Evolutionary conservation across 1,140 invertebrate genomes (phyloP).

Genomic region (Dinothrombium tinctorium): DNA sequence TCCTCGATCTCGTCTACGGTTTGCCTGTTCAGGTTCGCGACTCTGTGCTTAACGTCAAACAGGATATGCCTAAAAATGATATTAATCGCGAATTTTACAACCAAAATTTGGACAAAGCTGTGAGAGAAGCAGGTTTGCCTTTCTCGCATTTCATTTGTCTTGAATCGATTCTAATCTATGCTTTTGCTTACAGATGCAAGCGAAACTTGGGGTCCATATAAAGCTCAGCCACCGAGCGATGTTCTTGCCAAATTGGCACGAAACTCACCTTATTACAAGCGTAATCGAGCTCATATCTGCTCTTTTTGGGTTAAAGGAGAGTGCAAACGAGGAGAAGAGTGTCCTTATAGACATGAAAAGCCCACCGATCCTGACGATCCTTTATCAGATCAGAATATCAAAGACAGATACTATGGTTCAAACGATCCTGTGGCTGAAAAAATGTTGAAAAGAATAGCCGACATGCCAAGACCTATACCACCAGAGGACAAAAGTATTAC

Average conservation of each 20-base stretch:
- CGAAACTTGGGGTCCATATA: slow-evolving; percentile 25
- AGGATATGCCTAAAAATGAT: slow-evolving; percentile 84
- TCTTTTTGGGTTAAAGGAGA: slow-evolving; percentile 99
- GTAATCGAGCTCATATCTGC: slow-evolving; percentile 96
- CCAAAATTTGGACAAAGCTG: slow-evolving; percentile 34
- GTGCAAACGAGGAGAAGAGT: slow-evolving; percentile 95
- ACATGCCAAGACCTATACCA: slow-evolving; percentile 76
- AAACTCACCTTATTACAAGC: slow-evolving; percentile 93
- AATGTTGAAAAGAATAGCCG: slow-evolving; percentile 61
- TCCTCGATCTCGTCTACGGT: slow-evolving; percentile 89
- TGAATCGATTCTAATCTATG: not conserved
- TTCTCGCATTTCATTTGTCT: not conserved
- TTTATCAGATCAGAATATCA: slow-evolving; percentile 95
- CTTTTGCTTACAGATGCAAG: slow-evolving; percentile 21
- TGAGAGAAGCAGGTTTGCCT: slow-evolving; percentile 12
- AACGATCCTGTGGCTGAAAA: slow-evolving; percentile 99
- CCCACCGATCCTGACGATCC: slow-evolving; percentile 99
- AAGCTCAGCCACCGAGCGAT: slow-evolving; percentile 36
- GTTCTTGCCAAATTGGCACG: slow-evolving; percentile 78
- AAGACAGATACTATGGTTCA: slow-evolving; percentile 88
- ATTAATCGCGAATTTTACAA: slow-evolving; percentile 99
- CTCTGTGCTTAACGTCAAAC: slow-evolving; percentile 75
- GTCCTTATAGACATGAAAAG: slow-evolving; percentile 95
- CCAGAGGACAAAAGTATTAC: slow-evolving; percentile 91
- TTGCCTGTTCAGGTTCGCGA: slow-evolving; percentile 58